Evolutionary conservation across 2,888 invertebrate species (phyloP).

Genomic region (Xanthia icteritia): DNA sequence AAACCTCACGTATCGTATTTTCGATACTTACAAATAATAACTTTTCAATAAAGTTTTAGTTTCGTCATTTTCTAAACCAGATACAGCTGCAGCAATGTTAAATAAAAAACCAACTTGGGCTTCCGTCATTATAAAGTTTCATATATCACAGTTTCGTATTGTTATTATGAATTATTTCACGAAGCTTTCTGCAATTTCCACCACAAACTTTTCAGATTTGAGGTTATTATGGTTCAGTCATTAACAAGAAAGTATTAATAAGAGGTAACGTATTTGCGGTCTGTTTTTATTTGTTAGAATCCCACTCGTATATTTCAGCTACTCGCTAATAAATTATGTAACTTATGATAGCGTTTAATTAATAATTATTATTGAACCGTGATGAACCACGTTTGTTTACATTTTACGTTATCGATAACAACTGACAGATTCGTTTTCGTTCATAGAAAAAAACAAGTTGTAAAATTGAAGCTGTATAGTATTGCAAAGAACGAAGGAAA

Average conservation of each 20-base stretch:
- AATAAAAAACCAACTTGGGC: conserved; percentile 78
- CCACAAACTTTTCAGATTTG: not conserved
- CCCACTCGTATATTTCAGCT: too few relatives aligned
- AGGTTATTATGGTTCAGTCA: conserved; percentile 22
- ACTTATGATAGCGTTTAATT: not conserved
- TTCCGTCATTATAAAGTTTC: conserved; percentile 76
- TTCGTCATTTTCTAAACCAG: conserved; percentile 63
- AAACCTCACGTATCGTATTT: not conserved
- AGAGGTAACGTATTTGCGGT: not conserved
- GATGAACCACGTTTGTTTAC: conserved; percentile 26
- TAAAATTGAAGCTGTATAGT: not conserved
- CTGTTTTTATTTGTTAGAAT: not conserved
- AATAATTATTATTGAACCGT: not conserved
- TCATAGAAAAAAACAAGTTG: not conserved
- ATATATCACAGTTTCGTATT: not conserved
- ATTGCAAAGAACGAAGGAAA: too few relatives aligned
- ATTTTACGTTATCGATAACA: not conserved
- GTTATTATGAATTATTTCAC: not conserved
- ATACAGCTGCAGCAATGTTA: conserved; percentile 75
- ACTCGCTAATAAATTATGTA: not conserved
- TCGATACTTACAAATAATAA: conserved; percentile 82
- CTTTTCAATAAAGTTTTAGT: conserved; percentile 76
- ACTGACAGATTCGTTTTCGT: conserved; percentile 6
- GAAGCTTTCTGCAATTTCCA: not conserved
- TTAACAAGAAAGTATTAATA: too few relatives aligned